These are phyloP conservation scores for Dilophus febrilis DNA, from an alignment of 2,888 invertebrate species.

Conservation along the genomic window DNA sequence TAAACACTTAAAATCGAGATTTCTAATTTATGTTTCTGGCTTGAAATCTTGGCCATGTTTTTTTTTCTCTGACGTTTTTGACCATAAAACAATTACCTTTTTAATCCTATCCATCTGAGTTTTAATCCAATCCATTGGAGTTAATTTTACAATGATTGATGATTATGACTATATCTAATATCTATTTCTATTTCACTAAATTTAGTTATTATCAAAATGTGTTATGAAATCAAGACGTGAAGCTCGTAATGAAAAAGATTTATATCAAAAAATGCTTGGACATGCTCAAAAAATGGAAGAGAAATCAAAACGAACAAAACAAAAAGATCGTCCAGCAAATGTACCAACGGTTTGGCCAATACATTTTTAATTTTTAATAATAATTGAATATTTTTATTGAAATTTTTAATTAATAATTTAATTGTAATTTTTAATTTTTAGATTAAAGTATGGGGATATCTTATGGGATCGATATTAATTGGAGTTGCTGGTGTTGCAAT, in stretches of 20 bases:
- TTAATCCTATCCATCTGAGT: no score
- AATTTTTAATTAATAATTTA: no score
- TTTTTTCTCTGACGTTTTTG: no score
- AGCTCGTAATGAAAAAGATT: constrained; percentile 40
- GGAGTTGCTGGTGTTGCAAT: constrained; percentile 55
- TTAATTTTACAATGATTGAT: no score
- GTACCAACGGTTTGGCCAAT: constrained; percentile 7
- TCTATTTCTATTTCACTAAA: no score
- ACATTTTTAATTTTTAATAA: not conserved
- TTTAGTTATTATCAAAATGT: constrained; percentile 29
- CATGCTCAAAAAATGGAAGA: constrained; percentile 30
- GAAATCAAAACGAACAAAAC: constrained; percentile 16
- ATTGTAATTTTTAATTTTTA: constrained; percentile 12
- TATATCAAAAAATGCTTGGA: constrained; percentile 52
- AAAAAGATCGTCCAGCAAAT: constrained; percentile 18
- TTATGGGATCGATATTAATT: constrained; percentile 50
- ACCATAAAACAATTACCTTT: no score
- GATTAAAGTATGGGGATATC: constrained; percentile 28
- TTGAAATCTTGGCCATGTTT: no score
- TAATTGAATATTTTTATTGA: not conserved
- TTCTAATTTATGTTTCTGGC: no score
- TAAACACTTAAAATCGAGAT: no score
- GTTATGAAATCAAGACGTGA: constrained; percentile 39
- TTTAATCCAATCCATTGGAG: no score
- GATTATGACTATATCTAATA: no score